Base-by-base conservation (phyloP, 2,888 invertebrate species). In the Steromphala cineraria region DNA sequence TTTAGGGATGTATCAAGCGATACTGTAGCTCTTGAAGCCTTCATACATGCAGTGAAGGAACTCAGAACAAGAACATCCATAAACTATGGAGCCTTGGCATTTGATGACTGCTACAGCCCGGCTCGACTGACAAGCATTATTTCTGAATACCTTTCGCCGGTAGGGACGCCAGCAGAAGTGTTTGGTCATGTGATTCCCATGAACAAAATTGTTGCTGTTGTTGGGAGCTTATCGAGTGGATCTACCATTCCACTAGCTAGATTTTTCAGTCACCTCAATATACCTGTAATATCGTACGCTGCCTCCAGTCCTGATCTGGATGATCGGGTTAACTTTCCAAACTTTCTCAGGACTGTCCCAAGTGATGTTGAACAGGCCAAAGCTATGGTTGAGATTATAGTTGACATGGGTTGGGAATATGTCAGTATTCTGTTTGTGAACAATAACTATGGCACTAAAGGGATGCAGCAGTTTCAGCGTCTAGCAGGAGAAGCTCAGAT, bases 171-270 rank as follows among this genome's bases (percentile, higher is more conserved):
- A 1, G 82, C 80, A 17, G 78, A 84, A 2, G 82, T 86, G 0
- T 82, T 90, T 0, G 79, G 83, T 10, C 78, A 86, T 46, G 81
- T 87, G 13, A 71, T 90, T 0, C 84, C 88, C 0, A 85, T 87
- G 15, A 82, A 82, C n/a, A 87, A 87, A 75, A 84, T 89, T 31
- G 85, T 87, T 1, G 95, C 95, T 0, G 94, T 95, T 15, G 93
- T 95, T 46, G 95, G 95, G 0, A 94, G 94, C 0, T 94, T 94
- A 80, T 94, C 90, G 17, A 91, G 91, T 82, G 90, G 88, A 2
- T 89, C 89, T 1, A 88, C 91, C 0, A 87, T 90, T 24, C 84
- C 88, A 0, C 80, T 90, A 10, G 89, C 90, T 4, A 75, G 82
- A 7, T 80, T 90, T 36, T 87, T 90, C 79, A 86, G 86, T n/a